Base-by-base conservation (phyloP, 2,888 invertebrate species). In the Copidosoma aretas region DNA sequence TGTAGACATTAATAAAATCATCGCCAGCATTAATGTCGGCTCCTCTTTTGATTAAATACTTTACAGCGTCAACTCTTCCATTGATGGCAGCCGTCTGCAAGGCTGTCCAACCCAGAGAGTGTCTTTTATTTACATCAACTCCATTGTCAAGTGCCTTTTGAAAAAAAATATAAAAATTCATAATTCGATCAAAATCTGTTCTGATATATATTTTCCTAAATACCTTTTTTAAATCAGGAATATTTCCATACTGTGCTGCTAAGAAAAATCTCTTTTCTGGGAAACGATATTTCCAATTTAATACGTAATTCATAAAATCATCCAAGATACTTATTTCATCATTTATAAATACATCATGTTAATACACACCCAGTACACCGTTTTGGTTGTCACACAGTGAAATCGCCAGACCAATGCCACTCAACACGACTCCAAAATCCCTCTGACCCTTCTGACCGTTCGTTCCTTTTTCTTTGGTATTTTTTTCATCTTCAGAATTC, bases 51-150 rank as follows among this genome's bases (percentile, higher is more conserved):
- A 93, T 81, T 70, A 93, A 84, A 73, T 88, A 85, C 76, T 86
- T 85, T 25, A 91, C 87, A 67, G 87, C 87, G 21, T 87, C 87
- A 19, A 85, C 77, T 78, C 89, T 89, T 72, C 90, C 90, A 85
- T 93, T 94, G 49, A 94, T 91, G 14, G 92, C 91, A 46, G 95
- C 95, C 60, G 91, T 89, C 85, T 94, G 94, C 43, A 96, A 86
- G 32, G 94, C 89, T 17, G 93, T 94, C 95, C 96, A 96, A 60
- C 96, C 96, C 58, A 94, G 85, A 32, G 86, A 77, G 85, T 95
- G 95, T 17, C 91, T 86, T 59, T 84, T 80, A 85, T 95, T 93
- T 0, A 91, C 86, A 77, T 90, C 86, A 17, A 87, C 78, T 51
- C 87, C 87, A 64, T 84, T 84, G 14, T 84, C 82, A 24, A 85